Percentiles rank a stretch among this genome's conserved stretches.
Conservation (phyloP, 2,888 invertebrate species). For the Caenorhabditis becei region DNA sequence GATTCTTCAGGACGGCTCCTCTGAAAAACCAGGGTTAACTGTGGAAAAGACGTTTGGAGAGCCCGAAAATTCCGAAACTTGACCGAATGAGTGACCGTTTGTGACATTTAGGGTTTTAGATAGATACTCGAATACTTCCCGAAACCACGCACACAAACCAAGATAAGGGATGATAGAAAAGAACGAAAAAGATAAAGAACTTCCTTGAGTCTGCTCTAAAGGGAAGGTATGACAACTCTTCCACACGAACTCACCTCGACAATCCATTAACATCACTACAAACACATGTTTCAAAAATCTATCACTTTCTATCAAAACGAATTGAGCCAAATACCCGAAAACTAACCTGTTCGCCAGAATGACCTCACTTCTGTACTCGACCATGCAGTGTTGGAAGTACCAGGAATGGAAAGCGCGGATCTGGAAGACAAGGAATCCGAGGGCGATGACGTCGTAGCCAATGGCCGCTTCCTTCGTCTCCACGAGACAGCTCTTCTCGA, state of each 20-base stretch:
- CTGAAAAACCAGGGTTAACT: conserved; percentile 82
- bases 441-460: conserved; percentile 95
- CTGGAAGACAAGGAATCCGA: conserved; percentile 93
- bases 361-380: conserved; percentile 95
- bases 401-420: conserved; percentile 93
- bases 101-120: neutral
- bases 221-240: conserved; percentile 33
- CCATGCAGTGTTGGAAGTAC: conserved; percentile 96
- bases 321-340: conserved; percentile 2
- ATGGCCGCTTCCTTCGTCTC: conserved; percentile 91
- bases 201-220: neutral
- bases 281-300: neutral
- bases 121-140: neutral
- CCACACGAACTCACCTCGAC: conserved; percentile 50
- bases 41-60: neutral
- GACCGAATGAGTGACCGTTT: neutral
- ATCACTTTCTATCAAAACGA: too few relatives aligned
- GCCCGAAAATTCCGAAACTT: conserved; percentile 15
- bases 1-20: conserved; percentile 96
- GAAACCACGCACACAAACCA: conserved; percentile 40
- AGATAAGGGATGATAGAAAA: conserved; percentile 3
- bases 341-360: conserved; percentile 89
- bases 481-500: conserved; percentile 85
- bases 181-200: conserved; percentile 13
- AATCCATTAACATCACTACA: conserved; percentile 47